These are phyloP conservation scores for Macrophya annulata DNA, from an alignment of 2,888 invertebrate species.

Conservation along the genomic window DNA sequence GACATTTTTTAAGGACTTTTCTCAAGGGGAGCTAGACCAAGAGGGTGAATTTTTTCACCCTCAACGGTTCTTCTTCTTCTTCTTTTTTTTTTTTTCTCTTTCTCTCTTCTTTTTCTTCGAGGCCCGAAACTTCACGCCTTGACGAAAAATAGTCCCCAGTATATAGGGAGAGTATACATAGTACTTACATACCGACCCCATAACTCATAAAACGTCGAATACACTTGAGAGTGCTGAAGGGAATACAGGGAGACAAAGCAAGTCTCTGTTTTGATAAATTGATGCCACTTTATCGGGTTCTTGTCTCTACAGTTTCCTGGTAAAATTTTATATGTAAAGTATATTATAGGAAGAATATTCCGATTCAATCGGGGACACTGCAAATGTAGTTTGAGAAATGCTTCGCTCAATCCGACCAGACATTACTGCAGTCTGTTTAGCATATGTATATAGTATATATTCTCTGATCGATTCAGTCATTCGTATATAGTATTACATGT, in stretches of 20 bases:
- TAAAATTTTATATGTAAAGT: background rate
- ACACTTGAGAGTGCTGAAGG: background rate
- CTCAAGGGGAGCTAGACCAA: background rate
- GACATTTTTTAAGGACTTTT: background rate
- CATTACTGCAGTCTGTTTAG: background rate
- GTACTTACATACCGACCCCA: background rate
- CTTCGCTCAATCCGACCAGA: background rate
- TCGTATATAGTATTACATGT: background rate
- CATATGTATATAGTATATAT: background rate
- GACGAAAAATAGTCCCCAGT: background rate
- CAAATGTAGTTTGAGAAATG: too few relatives aligned
- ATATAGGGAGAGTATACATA: background rate
- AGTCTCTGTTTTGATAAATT: slow-evolving; percentile 42
- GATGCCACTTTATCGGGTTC: slow-evolving; percentile 42
- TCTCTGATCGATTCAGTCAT: background rate
- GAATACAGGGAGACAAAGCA: slow-evolving; percentile 6
- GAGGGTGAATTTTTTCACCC: slow-evolving; percentile 13
- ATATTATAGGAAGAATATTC: background rate
- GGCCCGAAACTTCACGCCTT: background rate
- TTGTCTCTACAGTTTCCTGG: background rate
- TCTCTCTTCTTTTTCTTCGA: background rate
- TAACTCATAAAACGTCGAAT: slow-evolving; percentile 31
- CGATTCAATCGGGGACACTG: background rate
- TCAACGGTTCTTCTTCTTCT: background rate
- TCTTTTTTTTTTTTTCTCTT: background rate